A percentile compares a stretch with the other conserved stretches of the same genome.
Conservation (phyloP, 2,888 invertebrate genomes). For the Melanotus villosus region DNA sequence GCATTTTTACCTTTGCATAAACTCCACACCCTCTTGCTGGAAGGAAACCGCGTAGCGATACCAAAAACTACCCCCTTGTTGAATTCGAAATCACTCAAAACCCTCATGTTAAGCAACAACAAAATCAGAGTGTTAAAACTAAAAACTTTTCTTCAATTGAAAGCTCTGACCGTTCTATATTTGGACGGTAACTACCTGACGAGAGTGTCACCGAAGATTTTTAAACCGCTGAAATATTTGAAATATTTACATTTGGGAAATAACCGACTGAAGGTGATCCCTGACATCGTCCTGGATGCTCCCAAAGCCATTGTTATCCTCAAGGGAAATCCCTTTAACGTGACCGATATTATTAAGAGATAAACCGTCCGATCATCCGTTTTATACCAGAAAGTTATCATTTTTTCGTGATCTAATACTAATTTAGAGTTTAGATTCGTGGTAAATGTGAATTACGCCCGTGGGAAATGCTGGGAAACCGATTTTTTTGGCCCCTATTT, state of each 20-base stretch:
- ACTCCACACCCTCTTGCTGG: constrained; percentile 58
- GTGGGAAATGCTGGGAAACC: not conserved
- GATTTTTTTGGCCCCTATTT: not conserved
- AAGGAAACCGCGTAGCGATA: constrained; percentile 52
- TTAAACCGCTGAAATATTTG: constrained; percentile 56
- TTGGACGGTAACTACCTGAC: constrained; percentile 60
- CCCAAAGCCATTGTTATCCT: constrained; percentile 26
- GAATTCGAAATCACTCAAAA: constrained; percentile 56
- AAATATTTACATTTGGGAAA: constrained; percentile 61
- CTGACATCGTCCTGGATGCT: constrained; percentile 12
- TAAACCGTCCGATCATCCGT: constrained; percentile 11
- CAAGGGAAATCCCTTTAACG: constrained; percentile 37
- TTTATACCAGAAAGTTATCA: constrained; percentile 9
- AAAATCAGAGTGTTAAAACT: constrained; percentile 55
- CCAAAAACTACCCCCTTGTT: constrained; percentile 57
- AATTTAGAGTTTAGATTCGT: constrained; percentile 20
- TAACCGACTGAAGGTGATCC: constrained; percentile 53
- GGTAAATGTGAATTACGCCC: constrained; percentile 10
- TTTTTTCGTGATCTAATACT: constrained; percentile 15
- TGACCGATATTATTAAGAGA: constrained; percentile 31
- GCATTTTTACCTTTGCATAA: constrained; percentile 51
- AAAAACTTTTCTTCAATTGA: constrained; percentile 57
- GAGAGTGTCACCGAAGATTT: constrained; percentile 54
- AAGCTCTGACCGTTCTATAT: constrained; percentile 59
- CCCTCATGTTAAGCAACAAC: constrained; percentile 61